Percentiles rank a stretch among this genome's conserved stretches.
Evolutionary conservation across 1,140 invertebrate genomes (phyloP).

Genomic region (Diorhabda sublineata): DNA sequence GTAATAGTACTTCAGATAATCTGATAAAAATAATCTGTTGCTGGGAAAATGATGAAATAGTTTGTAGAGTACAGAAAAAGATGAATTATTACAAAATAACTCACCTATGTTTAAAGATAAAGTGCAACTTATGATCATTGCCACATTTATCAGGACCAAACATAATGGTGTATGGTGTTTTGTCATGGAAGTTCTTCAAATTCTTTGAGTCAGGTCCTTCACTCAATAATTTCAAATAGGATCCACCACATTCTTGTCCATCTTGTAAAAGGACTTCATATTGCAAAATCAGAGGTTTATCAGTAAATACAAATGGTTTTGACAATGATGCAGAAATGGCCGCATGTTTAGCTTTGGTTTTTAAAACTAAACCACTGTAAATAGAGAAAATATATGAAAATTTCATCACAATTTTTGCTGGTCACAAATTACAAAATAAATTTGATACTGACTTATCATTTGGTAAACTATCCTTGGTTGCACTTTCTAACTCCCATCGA

Average conservation of each 20-base stretch:
- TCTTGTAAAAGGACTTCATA: constrained; percentile 90
- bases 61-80: too few relatives aligned
- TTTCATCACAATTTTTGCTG: neutral
- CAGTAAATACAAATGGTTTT: constrained; percentile 80
- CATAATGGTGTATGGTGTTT: constrained; percentile 97
- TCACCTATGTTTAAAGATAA: constrained; percentile 88
- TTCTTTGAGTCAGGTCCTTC: constrained; percentile 62
- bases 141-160: constrained; percentile 99
- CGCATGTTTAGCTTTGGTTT: constrained; percentile 94
- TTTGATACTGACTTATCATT: constrained; percentile 58
- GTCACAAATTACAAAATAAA: neutral
- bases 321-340: constrained; percentile 82
- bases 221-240: constrained; percentile 91
- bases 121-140: constrained; percentile 92
- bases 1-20: too few relatives aligned
- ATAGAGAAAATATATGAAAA: constrained; percentile 37
- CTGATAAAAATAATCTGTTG: too few relatives aligned
- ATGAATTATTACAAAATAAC: neutral
- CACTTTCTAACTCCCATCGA: constrained; percentile 71
- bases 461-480: constrained; percentile 68
- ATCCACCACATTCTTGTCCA: constrained; percentile 97
- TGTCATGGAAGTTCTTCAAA: constrained; percentile 85
- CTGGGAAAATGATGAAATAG: too few relatives aligned
- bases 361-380: constrained; percentile 77
- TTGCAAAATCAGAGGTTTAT: constrained; percentile 89